Base-by-base conservation (phyloP, 2,888 invertebrate genomes). In the Eupeodes luniger region DNA sequence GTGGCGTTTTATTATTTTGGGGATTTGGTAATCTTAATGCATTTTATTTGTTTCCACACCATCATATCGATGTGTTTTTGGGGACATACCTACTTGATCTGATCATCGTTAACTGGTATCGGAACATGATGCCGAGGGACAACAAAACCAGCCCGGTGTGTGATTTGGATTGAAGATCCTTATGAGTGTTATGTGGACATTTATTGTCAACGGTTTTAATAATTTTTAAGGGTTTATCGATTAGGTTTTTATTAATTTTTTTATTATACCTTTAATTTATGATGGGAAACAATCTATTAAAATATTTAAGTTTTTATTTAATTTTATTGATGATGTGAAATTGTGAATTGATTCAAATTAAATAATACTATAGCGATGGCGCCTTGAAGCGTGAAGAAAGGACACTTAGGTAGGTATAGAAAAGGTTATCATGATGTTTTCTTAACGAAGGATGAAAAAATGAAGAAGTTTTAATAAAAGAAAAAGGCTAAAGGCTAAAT, bases 31-130 rank as follows among this genome's bases (percentile, higher is more conserved):
- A 81, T 85, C 77, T 77, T 85, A 85, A 85, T 85, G 85, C 57
- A 81, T 85, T 85, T 85, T 85, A 77, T 85, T 81, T 85, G 85
- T 85, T 85, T 64, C 81, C 64, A 81, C 76, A 77, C 77, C 64
- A 84, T 5, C 59, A 81, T 19, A 47, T 77, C 61, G 85, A 27
- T 27, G 72, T 76, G 64, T 76, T 85, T 61, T 85, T 61, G 76
- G 85, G 47, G 85, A 59, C 61, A 62, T 51, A 64, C 61, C 57
- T 51, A 64, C n/a, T 57, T 47, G 62, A 81, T 85, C 81, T 57
- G 69, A 76, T 81, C 85, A 85, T 55, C 53, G 77, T 85, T 47
- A 61, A 81, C 49, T 79, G 19, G 61, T 53, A 59, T 57, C 49
- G 40, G 55, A 72, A 59, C 16, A 77, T 64, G 47, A n/a, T 40